phyloP scores from a whole-genome alignment of 2,888 invertebrate genomes.

The Sphaeridia pumilis region DNA sequence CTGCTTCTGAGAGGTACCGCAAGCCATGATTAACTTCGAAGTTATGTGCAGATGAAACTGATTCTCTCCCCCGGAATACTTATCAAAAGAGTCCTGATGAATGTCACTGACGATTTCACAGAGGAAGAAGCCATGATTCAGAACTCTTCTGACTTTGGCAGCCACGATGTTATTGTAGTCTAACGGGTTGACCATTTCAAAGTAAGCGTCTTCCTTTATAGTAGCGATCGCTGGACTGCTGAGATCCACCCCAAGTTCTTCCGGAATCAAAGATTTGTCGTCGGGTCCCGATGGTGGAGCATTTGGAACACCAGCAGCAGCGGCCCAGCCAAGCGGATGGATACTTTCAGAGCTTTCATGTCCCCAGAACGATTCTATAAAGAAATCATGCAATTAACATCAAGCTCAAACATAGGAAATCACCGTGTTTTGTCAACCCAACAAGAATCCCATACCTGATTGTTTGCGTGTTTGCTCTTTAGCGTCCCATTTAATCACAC shows the following conservation, averaged over 20 bases:
- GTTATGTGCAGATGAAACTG: slow-evolving; percentile 4
- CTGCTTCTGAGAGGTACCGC: not conserved
- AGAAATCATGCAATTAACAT: too few species aligned
- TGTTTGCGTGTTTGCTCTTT: not conserved
- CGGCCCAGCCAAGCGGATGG: slow-evolving; percentile 1
- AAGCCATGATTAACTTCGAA: slow-evolving; percentile 6
- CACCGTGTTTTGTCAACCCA: too few species aligned
- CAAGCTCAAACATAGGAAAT: too few species aligned
- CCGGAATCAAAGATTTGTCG: not conserved
- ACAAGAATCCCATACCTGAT: not conserved
- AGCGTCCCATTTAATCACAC: not conserved
- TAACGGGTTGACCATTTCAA: slow-evolving; percentile 18
- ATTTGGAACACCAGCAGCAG: not conserved
- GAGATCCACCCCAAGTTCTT: not conserved
- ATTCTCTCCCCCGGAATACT: not conserved
- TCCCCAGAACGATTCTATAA: not conserved
- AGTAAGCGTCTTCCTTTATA: slow-evolving; percentile 6
- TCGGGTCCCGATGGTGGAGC: not conserved
- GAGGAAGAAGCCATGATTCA: slow-evolving; percentile 18
- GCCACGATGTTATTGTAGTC: slow-evolving; percentile 6
- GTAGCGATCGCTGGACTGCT: not conserved
- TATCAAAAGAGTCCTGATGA: not conserved
- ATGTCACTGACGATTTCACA: slow-evolving; percentile 8
- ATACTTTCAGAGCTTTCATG: not conserved
- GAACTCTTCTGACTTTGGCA: slow-evolving; percentile 8